Evolutionary conservation across 2,797 vertebrate species (phyloP).

Genomic region (Momotus momota): DNA sequence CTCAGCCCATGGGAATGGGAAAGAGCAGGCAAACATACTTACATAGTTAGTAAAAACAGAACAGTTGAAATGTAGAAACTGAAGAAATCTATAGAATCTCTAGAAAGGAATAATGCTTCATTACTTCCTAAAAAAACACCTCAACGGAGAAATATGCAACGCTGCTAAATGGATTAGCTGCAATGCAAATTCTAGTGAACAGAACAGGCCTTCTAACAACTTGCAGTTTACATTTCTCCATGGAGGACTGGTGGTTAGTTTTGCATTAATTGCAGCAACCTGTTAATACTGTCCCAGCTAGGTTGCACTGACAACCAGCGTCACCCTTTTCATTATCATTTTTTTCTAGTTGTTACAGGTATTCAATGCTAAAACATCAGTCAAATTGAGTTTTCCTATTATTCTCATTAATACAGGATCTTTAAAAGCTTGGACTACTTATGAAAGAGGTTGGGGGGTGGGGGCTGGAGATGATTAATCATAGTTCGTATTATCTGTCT

Average conservation of each 20-base stretch:
- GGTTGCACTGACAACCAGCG: conserved; percentile 4
- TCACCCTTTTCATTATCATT: background rate
- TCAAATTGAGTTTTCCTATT: background rate
- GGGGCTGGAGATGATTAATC: background rate
- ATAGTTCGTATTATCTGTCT: background rate
- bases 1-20: background rate
- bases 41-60: background rate
- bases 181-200: conserved; percentile 53
- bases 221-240: conserved; percentile 52
- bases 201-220: conserved; percentile 52
- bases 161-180: conserved; percentile 60
- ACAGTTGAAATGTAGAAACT: background rate
- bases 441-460: background rate
- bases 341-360: background rate
- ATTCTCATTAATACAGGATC: background rate
- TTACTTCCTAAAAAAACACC: background rate
- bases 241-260: conserved; percentile 56
- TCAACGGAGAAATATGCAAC: conserved; percentile 29
- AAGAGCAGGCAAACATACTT: background rate
- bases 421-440: conserved; percentile 17
- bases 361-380: background rate
- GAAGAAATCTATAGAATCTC: background rate
- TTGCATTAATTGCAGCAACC: conserved; percentile 60
- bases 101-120: conserved; percentile 9
- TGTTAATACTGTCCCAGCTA: conserved; percentile 39